A percentile compares a stretch with the other conserved stretches of the same genome.
Evolutionary conservation across 1,140 invertebrate species (phyloP).

Genomic region (Drosophila rufa): DNA sequence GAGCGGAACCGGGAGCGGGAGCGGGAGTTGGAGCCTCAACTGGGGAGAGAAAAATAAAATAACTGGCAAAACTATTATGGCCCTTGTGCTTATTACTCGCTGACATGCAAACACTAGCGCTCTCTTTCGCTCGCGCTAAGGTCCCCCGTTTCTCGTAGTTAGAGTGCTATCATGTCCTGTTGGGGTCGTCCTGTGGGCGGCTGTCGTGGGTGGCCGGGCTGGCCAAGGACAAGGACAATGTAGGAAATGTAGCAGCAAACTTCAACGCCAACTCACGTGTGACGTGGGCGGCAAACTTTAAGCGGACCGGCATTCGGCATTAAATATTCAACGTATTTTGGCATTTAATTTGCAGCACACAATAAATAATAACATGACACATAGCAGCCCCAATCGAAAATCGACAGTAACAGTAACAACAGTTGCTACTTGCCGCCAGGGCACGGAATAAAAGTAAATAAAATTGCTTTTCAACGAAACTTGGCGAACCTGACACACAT

Average conservation of each 20-base stretch:
- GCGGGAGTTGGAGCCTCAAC: background rate
- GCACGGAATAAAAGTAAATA: slow-evolving; percentile 72
- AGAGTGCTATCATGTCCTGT: slow-evolving; percentile 49
- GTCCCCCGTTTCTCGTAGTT: slow-evolving; percentile 25
- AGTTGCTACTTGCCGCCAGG: slow-evolving; percentile 5
- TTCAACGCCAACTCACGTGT: slow-evolving; percentile 54
- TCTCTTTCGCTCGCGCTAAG: slow-evolving; percentile 31
- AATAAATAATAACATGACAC: slow-evolving; percentile 83
- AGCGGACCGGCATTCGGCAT: slow-evolving; percentile 57
- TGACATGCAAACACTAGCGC: slow-evolving; percentile 80
- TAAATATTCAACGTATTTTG: slow-evolving; percentile 81
- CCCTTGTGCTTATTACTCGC: slow-evolving; percentile 82
- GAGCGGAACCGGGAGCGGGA: slow-evolving; percentile 1
- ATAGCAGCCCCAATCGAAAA: slow-evolving; percentile 60
- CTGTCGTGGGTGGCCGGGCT: slow-evolving; percentile 11
- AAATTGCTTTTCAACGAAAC: slow-evolving; percentile 83
- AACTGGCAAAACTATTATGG: slow-evolving; percentile 83
- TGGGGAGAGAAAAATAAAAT: slow-evolving; percentile 54
- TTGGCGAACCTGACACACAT: slow-evolving; percentile 81
- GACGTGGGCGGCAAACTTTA: slow-evolving; percentile 47
- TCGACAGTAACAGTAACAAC: slow-evolving; percentile 29
- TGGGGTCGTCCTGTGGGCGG: slow-evolving; percentile 1
- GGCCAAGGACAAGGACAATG: slow-evolving; percentile 79
- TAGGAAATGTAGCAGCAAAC: slow-evolving; percentile 39
- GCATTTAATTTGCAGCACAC: slow-evolving; percentile 79